Evolutionary conservation across 2,113 vertebrate genomes (phyloP), one percentile per base, ranked within the genome.

Genomic region (Nettapus auritus): DNA sequence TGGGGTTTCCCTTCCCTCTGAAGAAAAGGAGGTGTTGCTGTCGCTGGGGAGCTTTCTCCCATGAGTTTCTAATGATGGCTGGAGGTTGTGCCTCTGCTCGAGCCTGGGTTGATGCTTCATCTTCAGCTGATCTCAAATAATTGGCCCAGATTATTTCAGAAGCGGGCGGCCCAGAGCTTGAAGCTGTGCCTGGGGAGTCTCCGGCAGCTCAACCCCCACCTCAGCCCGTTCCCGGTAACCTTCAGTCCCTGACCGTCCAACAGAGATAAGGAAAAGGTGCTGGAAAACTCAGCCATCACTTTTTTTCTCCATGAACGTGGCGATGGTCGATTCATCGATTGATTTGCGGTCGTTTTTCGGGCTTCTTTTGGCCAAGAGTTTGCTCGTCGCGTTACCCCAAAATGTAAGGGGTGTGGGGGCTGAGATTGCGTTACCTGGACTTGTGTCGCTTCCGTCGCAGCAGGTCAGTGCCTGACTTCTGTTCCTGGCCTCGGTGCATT

Each of bases 381-480:
- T 71, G 23, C 56, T 75, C 59, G 23, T 59, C 31, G 6, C 0
- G 0, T 64, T 78, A 11, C 5, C 26, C 4, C 17, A 4, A 33
- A 57, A 1, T n/a, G 40, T 38, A 13, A 48, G 12, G 71, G 34
- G 8, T 5, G 2, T 3, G 14, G 13, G 11, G 9, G 5, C 23
- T 64, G 66, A 6, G 7, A 31, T 23, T 31, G 0, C 2, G 0
- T 60, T 36, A 5, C 52, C 42, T n/a, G 46, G 19, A 15, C 2
- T 31, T 0, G 1, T 59, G 20, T 3, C 60, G 25, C 50, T 59
- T 20, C 9, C 2, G 0, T 33, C 26, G 8, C 67, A 53, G 2
- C 40, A 38, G 11, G 53, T 56, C 38, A 15, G 62, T 59, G 38
- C 38, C 15, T 3, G 9, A 29, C 68, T 46, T 33, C 36, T 70